Evolutionary conservation across 92 coral and sea anemone species (phyloP).

Genomic region (Blastomussa wellsi): DNA sequence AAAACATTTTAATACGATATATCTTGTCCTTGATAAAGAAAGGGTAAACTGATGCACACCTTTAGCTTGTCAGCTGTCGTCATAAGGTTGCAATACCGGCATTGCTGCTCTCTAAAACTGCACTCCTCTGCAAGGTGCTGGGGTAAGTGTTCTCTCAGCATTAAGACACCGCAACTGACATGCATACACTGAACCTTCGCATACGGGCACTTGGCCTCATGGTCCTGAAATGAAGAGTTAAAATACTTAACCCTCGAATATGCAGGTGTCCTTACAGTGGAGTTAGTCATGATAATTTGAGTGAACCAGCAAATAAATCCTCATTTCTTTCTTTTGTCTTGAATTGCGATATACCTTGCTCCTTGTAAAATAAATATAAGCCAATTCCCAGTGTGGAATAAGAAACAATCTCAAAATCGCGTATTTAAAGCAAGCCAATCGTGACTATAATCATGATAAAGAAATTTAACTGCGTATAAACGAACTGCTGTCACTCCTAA

Average conservation of each 20-base stretch:
- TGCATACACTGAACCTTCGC: constrained; percentile 51
- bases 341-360: too few species aligned
- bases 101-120: constrained; percentile 35
- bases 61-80: constrained; percentile 32
- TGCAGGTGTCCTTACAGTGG: not conserved
- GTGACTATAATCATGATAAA: too few species aligned
- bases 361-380: too few species aligned
- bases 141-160: constrained; percentile 41
- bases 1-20: not conserved
- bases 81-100: constrained; percentile 36
- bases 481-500: too few species aligned
- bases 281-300: too few species aligned
- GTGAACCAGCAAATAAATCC: too few species aligned
- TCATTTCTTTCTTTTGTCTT: too few species aligned
- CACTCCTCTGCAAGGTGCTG: constrained; percentile 56
- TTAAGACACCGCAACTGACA: constrained; percentile 42
- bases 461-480: too few species aligned
- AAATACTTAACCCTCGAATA: not conserved
- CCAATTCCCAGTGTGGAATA: too few species aligned
- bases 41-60: not conserved
- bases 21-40: not conserved
- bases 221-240: constrained; percentile 17
- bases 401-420: too few species aligned
- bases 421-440: too few species aligned
- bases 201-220: constrained; percentile 41